Conservation (phyloP, 2,797 vertebrate genomes). For the Macropodus opercularis region DNA sequence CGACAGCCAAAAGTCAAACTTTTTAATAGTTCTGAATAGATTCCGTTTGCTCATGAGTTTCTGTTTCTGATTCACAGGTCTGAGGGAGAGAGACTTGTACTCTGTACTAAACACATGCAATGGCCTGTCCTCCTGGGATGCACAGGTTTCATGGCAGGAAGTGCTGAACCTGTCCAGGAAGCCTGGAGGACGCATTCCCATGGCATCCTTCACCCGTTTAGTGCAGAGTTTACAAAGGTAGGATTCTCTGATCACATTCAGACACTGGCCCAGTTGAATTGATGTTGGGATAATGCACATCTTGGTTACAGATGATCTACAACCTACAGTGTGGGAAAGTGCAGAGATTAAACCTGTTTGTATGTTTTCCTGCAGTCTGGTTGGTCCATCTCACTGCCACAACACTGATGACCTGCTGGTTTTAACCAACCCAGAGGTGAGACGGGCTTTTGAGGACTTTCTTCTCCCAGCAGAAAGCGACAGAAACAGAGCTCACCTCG, state of each 20-base stretch:
- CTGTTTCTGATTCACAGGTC: conserved; percentile 70
- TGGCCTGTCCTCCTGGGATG: conserved; percentile 53
- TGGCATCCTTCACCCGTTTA: conserved; percentile 83
- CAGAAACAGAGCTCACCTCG: conserved; percentile 75
- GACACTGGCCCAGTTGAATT: too few relatives aligned
- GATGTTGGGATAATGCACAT: too few relatives aligned
- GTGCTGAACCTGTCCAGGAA: conserved; percentile 68
- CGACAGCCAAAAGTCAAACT: too few relatives aligned
- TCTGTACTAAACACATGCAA: conserved; percentile 81
- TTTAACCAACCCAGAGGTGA: conserved; percentile 80
- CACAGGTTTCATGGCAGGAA: conserved; percentile 73
- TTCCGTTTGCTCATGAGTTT: background rate
- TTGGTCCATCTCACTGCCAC: conserved; percentile 72
- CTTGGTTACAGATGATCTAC: too few relatives aligned
- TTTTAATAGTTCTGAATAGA: background rate
- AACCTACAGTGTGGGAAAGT: too few relatives aligned
- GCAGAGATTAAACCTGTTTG: background rate
- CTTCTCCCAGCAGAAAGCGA: conserved; percentile 75
- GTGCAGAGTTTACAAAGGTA: conserved; percentile 80
- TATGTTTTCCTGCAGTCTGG: conserved; percentile 74
- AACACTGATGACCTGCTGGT: conserved; percentile 75
- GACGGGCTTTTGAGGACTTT: conserved; percentile 78
- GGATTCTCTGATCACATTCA: too few relatives aligned
- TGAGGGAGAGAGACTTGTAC: conserved; percentile 86
- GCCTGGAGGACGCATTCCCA: conserved; percentile 75